A percentile compares a stretch with the other conserved stretches of the same genome.
Conservation (phyloP, 2,113 vertebrate species). For the Mormyrus lacerda region DNA sequence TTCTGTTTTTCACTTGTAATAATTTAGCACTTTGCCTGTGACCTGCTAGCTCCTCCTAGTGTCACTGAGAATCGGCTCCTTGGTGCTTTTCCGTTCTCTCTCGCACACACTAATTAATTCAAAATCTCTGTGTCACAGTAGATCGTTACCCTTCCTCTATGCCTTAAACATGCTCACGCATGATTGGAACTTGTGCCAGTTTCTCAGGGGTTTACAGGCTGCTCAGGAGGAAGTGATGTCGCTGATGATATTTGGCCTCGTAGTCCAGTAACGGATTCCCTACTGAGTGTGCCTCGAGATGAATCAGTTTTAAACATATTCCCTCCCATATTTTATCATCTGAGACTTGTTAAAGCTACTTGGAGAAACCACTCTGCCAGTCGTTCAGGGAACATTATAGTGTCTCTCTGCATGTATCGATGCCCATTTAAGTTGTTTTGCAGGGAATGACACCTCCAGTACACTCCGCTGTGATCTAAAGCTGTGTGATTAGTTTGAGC, state of each 20-base stretch:
- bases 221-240: not conserved
- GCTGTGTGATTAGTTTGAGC: not conserved
- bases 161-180: not conserved
- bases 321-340: not conserved
- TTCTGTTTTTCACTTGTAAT: not conserved
- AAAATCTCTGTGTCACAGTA: not conserved
- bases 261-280: not conserved
- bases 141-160: not conserved
- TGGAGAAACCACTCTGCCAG: not conserved
- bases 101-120: not conserved
- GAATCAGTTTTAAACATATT: not conserved
- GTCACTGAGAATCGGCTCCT: not conserved
- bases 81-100: not conserved
- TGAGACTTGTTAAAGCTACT: not conserved
- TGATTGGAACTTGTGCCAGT: not conserved
- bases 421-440: not conserved
- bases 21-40: not conserved
- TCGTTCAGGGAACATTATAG: not conserved
- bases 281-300: not conserved
- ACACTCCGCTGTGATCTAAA: not conserved
- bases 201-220: not conserved
- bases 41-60: conserved; percentile 12
- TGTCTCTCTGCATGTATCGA: not conserved
- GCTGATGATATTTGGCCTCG: not conserved
- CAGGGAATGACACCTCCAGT: not conserved